Conservation (phyloP, 2,888 invertebrate genomes). For the Euspilapteryx auroguttella region DNA sequence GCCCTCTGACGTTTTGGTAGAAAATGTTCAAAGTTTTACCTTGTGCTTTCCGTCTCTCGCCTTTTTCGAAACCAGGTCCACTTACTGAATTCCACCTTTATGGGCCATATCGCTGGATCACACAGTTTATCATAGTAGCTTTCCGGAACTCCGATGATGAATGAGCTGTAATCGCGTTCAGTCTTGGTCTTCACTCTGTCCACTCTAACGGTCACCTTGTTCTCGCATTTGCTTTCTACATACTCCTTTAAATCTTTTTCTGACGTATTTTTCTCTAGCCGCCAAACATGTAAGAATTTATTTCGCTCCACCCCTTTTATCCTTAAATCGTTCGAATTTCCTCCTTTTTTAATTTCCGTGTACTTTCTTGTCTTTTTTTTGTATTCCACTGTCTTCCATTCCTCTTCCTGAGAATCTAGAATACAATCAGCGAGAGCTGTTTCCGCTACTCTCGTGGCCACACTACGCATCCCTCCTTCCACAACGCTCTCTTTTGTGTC, state of each 20-base stretch:
- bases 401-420: too few species aligned
- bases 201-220: conserved; percentile 1
- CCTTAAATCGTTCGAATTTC: background rate
- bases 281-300: conserved; percentile 5
- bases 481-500: too few species aligned
- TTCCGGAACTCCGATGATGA: conserved; percentile 5
- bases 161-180: conserved; percentile 6
- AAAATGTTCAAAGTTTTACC: background rate
- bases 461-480: too few species aligned
- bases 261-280: conserved; percentile 4
- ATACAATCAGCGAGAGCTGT: too few species aligned
- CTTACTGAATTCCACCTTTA: conserved; percentile 6
- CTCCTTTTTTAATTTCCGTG: background rate
- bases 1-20: background rate
- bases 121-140: conserved; percentile 5
- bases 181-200: conserved; percentile 5
- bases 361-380: background rate
- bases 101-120: conserved; percentile 5
- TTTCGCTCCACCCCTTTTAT: conserved; percentile 2
- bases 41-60: background rate
- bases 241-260: conserved; percentile 2
- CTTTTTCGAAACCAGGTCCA: conserved; percentile 8
- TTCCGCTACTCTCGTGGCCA: too few species aligned
- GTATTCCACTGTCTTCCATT: background rate
- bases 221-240: conserved; percentile 3